Evolutionary conservation across 2,888 invertebrate genomes (phyloP).

Genomic region (Disparrhopalites patrizii): DNA sequence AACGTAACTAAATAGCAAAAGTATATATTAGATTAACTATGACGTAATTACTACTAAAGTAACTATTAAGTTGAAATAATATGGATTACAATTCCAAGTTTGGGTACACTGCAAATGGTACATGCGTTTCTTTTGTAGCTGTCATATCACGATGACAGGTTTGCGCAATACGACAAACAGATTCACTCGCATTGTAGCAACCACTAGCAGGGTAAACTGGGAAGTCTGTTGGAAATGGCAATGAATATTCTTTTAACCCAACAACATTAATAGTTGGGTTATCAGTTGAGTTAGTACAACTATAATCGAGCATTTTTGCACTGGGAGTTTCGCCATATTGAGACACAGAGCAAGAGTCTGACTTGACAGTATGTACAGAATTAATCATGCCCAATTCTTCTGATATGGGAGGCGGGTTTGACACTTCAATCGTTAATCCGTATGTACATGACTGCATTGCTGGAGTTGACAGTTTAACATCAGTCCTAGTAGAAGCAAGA

Average conservation of each 20-base stretch:
- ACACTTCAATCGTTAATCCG: conserved; percentile 1
- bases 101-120: not conserved
- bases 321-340: not conserved
- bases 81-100: conserved; percentile 2
- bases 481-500: conserved; percentile 7
- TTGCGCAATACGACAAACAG: not conserved
- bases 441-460: not conserved
- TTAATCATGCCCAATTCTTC: not conserved
- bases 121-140: not conserved
- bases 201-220: not conserved
- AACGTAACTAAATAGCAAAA: not conserved
- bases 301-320: not conserved
- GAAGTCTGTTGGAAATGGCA: not conserved
- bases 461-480: not conserved
- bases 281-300: not conserved
- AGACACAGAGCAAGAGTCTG: not conserved
- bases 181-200: not conserved
- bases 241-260: too few species aligned
- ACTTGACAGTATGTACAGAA: not conserved
- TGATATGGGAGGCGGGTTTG: not conserved
- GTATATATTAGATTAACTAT: too few species aligned
- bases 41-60: too few species aligned
- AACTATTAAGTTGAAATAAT: not conserved
- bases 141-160: not conserved
- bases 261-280: not conserved